Evolutionary conservation across 92 coral and sea anemone species (phyloP).

Genomic region (Zoanthus sansibaricus): DNA sequence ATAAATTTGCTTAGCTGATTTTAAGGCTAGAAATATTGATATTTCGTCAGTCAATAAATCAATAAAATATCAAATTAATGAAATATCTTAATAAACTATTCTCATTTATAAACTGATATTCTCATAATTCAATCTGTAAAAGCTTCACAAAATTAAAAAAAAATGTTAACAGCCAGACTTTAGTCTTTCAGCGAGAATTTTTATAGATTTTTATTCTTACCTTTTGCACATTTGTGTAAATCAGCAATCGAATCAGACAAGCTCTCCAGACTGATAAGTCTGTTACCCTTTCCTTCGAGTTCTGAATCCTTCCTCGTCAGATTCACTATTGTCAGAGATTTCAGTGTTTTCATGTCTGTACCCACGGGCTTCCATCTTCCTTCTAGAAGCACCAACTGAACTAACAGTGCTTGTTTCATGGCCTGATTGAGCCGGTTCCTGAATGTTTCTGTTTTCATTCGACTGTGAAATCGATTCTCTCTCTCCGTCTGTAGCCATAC

Average conservation of each 20-base stretch:
- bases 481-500: conserved; percentile 2
- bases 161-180: conserved; percentile 20
- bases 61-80: conserved; percentile 24
- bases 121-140: conserved; percentile 24
- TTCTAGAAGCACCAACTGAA: conserved; percentile 7
- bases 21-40: conserved; percentile 25
- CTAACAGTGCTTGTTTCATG: conserved; percentile 13
- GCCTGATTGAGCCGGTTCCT: conserved; percentile 4
- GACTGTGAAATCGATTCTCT: conserved; percentile 10
- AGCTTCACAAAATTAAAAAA: conserved; percentile 3
- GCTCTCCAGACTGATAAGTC: conserved; percentile 11
- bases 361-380: conserved; percentile 21
- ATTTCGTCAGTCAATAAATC: conserved; percentile 39
- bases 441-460: conserved; percentile 4
- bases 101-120: conserved; percentile 21
- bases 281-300: not conserved
- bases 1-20: conserved; percentile 23
- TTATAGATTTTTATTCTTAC: not conserved
- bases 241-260: not conserved
- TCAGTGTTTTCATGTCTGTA: not conserved
- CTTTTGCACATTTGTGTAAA: conserved; percentile 11
- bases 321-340: conserved; percentile 11
- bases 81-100: conserved; percentile 32
- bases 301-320: conserved; percentile 3
- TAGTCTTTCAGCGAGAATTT: conserved; percentile 39